Conservation (phyloP, 2,888 invertebrate species). For the Molorchus minor region DNA sequence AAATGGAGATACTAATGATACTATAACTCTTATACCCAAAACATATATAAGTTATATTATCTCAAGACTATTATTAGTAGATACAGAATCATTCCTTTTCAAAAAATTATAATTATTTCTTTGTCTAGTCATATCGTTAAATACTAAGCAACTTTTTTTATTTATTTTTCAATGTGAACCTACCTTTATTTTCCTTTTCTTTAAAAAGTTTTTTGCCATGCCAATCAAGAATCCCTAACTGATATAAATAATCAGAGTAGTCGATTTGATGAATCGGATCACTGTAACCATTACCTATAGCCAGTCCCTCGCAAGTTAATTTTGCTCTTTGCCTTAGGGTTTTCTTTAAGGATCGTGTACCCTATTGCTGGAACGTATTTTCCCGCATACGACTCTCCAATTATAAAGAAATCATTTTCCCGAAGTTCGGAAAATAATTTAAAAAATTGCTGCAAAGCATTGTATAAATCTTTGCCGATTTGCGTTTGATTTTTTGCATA, state of each 20-base stretch:
- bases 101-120: neutral
- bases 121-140: neutral
- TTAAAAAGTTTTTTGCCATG: conserved; percentile 71
- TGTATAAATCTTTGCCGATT: conserved; percentile 82
- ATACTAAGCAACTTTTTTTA: neutral
- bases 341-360: conserved; percentile 76
- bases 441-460: conserved; percentile 83
- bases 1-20: too few relatives aligned
- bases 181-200: conserved; percentile 67
- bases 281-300: conserved; percentile 82
- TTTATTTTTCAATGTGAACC: too few relatives aligned
- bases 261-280: conserved; percentile 81
- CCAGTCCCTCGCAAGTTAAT: conserved; percentile 77
- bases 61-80: too few relatives aligned
- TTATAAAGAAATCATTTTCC: conserved; percentile 81
- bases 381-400: conserved; percentile 92
- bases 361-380: conserved; percentile 78
- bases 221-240: conserved; percentile 76
- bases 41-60: too few relatives aligned
- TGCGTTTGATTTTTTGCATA: conserved; percentile 82
- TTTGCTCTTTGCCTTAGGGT: conserved; percentile 67
- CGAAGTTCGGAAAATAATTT: conserved; percentile 80
- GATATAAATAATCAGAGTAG: conserved; percentile 83
- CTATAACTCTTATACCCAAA: too few relatives aligned
- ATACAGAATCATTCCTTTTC: too few relatives aligned